phyloP scores from a whole-genome alignment of 2,797 vertebrate species.

The Molossus molossus region DNA sequence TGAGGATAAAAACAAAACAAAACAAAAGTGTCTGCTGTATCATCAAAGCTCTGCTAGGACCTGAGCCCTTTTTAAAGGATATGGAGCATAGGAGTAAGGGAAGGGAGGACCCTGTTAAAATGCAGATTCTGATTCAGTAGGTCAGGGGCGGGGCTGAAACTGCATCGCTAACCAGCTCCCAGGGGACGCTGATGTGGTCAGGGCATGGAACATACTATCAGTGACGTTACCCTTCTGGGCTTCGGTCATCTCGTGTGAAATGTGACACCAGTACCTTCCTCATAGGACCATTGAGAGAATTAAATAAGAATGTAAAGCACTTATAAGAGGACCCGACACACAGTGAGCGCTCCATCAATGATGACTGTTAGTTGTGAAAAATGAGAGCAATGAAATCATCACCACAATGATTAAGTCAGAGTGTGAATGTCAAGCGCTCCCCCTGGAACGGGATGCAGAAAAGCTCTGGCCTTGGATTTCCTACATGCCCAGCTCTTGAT shows the following conservation, averaged over 20 bases:
- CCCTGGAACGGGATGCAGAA: no score
- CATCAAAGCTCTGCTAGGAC: not conserved
- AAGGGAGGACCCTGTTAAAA: not conserved
- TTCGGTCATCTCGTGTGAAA: not conserved
- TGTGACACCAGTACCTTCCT: not conserved
- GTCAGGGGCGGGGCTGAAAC: not conserved
- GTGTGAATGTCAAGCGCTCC: not conserved
- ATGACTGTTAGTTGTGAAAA: not conserved
- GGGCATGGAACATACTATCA: not conserved
- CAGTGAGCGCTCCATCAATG: not conserved
- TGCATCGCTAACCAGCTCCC: not conserved
- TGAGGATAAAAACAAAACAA: no score
- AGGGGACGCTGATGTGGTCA: not conserved
- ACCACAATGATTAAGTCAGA: not conserved
- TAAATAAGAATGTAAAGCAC: not conserved
- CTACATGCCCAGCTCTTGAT: not conserved
- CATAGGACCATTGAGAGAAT: not conserved
- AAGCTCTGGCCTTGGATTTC: not conserved
- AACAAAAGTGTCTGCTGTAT: not conserved
- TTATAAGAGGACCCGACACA: not conserved
- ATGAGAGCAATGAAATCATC: not conserved
- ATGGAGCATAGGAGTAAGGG: not conserved
- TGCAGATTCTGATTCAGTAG: not conserved
- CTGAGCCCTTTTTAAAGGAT: not conserved
- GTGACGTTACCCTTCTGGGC: not conserved